Evolutionary conservation across 2,888 invertebrate genomes (phyloP).

Genomic region (Galeruca laticollis): DNA sequence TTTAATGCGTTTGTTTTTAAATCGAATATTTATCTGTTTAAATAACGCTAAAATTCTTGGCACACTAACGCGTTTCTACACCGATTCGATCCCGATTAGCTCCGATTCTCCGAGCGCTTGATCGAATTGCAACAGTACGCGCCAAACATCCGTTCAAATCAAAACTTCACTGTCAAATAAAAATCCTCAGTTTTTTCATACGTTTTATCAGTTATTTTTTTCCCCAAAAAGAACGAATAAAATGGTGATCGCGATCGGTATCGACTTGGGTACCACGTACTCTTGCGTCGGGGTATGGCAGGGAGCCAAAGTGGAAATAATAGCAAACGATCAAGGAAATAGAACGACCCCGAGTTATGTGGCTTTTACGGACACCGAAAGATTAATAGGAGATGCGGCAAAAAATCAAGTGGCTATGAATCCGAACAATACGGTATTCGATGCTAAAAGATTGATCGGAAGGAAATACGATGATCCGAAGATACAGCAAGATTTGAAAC

Average conservation of each 20-base stretch:
- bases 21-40: no score
- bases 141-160: constrained; percentile 43
- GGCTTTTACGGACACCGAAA: constrained; percentile 78
- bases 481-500: constrained; percentile 84
- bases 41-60: neutral
- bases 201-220: constrained; percentile 21
- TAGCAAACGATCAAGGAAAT: constrained; percentile 91
- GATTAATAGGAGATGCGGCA: constrained; percentile 78
- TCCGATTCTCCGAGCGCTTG: neutral
- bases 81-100: neutral
- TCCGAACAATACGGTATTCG: constrained; percentile 79
- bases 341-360: constrained; percentile 89
- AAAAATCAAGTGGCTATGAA: constrained; percentile 81
- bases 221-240: constrained; percentile 25
- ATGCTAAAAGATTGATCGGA: constrained; percentile 83
- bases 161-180: constrained; percentile 25
- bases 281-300: constrained; percentile 87
- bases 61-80: neutral
- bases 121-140: constrained; percentile 41
- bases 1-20: no score
- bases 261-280: constrained; percentile 86
- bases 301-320: constrained; percentile 85
- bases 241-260: constrained; percentile 54
- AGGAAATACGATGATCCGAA: constrained; percentile 80
- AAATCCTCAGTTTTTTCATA: constrained; percentile 34